Evolutionary conservation across 2,888 invertebrate genomes (phyloP).

Genomic region (Chloroclysta siterata): DNA sequence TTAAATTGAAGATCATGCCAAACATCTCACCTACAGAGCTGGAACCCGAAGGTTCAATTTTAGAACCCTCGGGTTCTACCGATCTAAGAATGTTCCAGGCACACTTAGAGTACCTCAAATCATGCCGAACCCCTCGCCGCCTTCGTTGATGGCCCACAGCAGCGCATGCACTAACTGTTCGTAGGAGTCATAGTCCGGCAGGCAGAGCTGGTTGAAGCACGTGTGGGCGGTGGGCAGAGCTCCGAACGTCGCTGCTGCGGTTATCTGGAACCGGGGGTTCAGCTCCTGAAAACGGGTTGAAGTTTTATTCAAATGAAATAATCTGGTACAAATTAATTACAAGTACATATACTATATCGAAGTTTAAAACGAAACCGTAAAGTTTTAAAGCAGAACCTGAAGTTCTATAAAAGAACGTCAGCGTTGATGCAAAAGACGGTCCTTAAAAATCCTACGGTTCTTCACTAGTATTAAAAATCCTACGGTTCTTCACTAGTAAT

Average conservation of each 20-base stretch:
- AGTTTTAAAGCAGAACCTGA: too few species aligned
- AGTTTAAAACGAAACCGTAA: too few species aligned
- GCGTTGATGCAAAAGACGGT: too few species aligned
- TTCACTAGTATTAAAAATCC: too few species aligned
- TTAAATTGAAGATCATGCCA: neutral
- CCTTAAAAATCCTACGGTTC: too few species aligned
- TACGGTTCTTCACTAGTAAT: too few species aligned
- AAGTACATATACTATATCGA: too few species aligned
- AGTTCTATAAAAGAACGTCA: too few species aligned
- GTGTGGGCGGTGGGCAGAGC: slow-evolving; percentile 97
- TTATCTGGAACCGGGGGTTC: slow-evolving; percentile 96
- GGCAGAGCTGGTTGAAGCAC: slow-evolving; percentile 97
- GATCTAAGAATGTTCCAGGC: neutral
- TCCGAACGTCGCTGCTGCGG: slow-evolving; percentile 94
- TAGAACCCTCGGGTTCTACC: neutral
- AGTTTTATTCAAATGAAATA: too few species aligned
- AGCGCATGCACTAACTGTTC: slow-evolving; percentile 96
- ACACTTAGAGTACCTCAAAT: slow-evolving; percentile 47
- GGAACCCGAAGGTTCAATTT: neutral
- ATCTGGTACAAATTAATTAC: too few species aligned
- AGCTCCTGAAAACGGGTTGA: slow-evolving; percentile 85
- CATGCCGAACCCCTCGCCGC: slow-evolving; percentile 94
- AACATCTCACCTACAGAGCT: neutral
- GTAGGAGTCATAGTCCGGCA: slow-evolving; percentile 97
- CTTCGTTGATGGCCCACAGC: slow-evolving; percentile 96